Conservation (phyloP, 92 coral and sea anemone genomes). For the Porites lobata region DNA sequence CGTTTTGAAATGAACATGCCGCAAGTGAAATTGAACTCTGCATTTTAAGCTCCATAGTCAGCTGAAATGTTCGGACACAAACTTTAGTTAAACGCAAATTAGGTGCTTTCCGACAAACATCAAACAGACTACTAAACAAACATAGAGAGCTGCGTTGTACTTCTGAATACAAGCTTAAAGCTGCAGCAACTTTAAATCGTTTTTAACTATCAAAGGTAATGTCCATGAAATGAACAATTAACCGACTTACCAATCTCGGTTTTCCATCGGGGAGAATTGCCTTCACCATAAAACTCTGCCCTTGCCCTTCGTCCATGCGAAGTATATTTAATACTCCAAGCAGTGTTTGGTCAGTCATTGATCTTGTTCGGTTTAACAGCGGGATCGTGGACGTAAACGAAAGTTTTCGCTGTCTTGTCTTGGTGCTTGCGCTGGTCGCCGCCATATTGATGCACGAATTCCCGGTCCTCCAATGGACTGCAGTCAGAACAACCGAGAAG, state of each 20-base stretch:
- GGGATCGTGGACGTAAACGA: slow-evolving; percentile 81
- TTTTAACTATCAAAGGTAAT: slow-evolving; percentile 21
- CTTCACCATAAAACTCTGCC: slow-evolving; percentile 89
- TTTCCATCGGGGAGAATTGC: slow-evolving; percentile 97
- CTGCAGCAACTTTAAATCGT: slow-evolving; percentile 37
- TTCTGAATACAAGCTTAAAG: not conserved
- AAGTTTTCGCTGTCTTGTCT: slow-evolving; percentile 77
- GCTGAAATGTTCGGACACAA: slow-evolving; percentile 1
- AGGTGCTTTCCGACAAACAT: not conserved
- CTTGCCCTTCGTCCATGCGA: slow-evolving; percentile 91
- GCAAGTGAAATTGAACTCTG: not conserved
- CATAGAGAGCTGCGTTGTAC: not conserved
- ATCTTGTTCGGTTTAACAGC: slow-evolving; percentile 78
- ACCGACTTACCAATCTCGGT: slow-evolving; percentile 87
- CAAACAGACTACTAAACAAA: slow-evolving; percentile 5
- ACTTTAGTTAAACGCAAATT: slow-evolving; percentile 33
- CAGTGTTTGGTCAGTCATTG: slow-evolving; percentile 96
- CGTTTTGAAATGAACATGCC: slow-evolving; percentile 26
- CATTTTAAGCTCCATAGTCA: slow-evolving; percentile 3
- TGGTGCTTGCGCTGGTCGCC: slow-evolving; percentile 71
- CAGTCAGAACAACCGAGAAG: slow-evolving; percentile 32
- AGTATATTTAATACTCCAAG: slow-evolving; percentile 95
- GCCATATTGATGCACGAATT: slow-evolving; percentile 77
- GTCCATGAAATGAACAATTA: slow-evolving; percentile 4
- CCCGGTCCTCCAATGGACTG: slow-evolving; percentile 13